Base-by-base conservation (phyloP, 2,113 vertebrate species). In the Triplophysa siluroides region DNA sequence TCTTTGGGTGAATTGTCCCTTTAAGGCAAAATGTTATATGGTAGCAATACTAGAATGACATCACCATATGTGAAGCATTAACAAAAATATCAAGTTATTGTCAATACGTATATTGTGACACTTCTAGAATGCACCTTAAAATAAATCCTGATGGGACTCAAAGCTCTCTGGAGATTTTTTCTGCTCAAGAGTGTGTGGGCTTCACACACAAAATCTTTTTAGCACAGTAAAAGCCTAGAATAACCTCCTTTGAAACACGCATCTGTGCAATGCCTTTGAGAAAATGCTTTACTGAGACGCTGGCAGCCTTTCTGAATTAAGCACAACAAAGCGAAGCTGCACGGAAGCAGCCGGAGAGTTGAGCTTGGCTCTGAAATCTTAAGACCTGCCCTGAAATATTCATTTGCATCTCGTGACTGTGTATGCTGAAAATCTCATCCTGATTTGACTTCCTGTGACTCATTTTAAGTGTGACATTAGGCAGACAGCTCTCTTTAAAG, bases 351-450 rank as follows among this genome's bases (percentile, higher is more conserved):
- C 8, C 54, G n/a, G 26, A 38, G 56, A 75, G 56, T 62, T 21
- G 4, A 60, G 5, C 41, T 71, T 33, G 23, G 21, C 21, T 47
- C 47, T 47, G 66, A 72, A 26, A 72, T 50, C 14, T 50, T 16
- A 50, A 50, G 14, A 50, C 47, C 47, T 50, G 47, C 47, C 75
- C 81, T 90, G 56, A 92, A 90, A 90, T 86, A 91, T 88, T 90
- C 74, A 90, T 90, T 81, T 23, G 71, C 72, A 78, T 56, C 3
- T 18, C 62, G 21, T 52, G 71, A 71, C 33, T 43, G 47, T 61
- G 56, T 3, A 38, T 64, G 29, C 33, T 33, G 41, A 26, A 69
- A 8, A 66, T 29, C 50, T 56, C 9, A 21, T 9, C 21, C 45
- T 62, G 71, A 29, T 19, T 8, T 11, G 58, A 70, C 50, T 52